phyloP scores from a whole-genome alignment of 2,113 vertebrate genomes.

The Lepus europaeus region DNA sequence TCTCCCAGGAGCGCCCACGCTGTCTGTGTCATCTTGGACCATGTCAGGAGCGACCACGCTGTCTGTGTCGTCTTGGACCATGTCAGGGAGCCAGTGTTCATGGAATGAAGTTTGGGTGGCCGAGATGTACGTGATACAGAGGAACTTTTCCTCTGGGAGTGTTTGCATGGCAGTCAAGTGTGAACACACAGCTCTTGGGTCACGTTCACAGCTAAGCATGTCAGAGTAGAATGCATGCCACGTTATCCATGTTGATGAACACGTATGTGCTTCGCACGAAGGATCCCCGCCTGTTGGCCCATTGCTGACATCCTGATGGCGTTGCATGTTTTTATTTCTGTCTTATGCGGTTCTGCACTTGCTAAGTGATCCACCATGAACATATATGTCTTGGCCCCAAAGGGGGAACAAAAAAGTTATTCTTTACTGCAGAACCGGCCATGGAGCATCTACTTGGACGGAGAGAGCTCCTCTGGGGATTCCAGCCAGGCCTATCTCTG shows the following conservation, averaged over 20 bases:
- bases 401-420: background rate
- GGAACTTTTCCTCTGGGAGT: background rate
- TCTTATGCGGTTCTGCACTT: background rate
- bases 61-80: no score
- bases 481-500: background rate
- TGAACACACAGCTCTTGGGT: background rate
- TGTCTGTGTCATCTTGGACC: no score
- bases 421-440: background rate
- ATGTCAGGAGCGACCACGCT: background rate
- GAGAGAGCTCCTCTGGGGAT: background rate
- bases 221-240: rapidly evolving
- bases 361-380: background rate
- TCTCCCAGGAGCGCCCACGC: background rate
- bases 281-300: background rate
- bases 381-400: background rate
- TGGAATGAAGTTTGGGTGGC: background rate
- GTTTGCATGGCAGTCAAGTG: background rate
- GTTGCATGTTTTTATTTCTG: background rate
- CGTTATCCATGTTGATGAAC: background rate
- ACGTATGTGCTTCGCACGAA: background rate
- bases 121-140: no score
- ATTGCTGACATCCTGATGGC: background rate
- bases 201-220: background rate
- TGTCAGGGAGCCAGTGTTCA: background rate
- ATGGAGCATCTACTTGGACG: conserved; percentile 35